Conservation (phyloP, 2,113 vertebrate genomes). For the Ameiurus melas region DNA sequence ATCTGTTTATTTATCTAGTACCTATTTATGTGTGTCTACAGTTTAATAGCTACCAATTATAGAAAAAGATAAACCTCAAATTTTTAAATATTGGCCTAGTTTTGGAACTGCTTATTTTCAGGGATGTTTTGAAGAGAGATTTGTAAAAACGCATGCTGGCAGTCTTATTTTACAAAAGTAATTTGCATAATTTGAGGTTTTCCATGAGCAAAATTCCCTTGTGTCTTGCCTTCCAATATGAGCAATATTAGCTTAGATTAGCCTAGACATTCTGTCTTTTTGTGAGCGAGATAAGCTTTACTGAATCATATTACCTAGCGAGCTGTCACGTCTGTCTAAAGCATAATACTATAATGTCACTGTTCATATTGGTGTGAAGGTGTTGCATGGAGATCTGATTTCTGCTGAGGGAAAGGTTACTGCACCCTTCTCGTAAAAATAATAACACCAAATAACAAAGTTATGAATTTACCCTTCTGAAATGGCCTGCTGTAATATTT, state of each 20-base stretch:
- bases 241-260: background rate
- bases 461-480: constrained; percentile 20
- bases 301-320: background rate
- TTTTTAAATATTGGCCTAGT: background rate
- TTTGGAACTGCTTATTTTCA: background rate
- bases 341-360: background rate
- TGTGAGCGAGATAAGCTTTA: background rate
- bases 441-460: constrained; percentile 16
- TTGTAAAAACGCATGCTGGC: background rate
- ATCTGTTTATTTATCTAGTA: background rate
- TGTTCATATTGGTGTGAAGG: background rate
- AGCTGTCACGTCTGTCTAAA: background rate
- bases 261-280: background rate
- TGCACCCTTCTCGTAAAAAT: constrained; percentile 5
- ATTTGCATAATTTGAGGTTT: background rate
- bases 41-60: background rate
- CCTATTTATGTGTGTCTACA: background rate
- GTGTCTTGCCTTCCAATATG: background rate
- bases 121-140: background rate
- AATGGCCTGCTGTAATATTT: constrained; percentile 14
- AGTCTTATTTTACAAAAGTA: background rate
- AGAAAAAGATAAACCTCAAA: background rate
- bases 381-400: background rate
- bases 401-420: constrained; percentile 11
- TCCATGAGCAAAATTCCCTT: background rate